Percentiles rank a stretch among this genome's conserved stretches.
These are phyloP conservation scores for Pogonomyrmex barbatus DNA, from an alignment of 1,140 invertebrate genomes.

Conservation along the genomic window DNA sequence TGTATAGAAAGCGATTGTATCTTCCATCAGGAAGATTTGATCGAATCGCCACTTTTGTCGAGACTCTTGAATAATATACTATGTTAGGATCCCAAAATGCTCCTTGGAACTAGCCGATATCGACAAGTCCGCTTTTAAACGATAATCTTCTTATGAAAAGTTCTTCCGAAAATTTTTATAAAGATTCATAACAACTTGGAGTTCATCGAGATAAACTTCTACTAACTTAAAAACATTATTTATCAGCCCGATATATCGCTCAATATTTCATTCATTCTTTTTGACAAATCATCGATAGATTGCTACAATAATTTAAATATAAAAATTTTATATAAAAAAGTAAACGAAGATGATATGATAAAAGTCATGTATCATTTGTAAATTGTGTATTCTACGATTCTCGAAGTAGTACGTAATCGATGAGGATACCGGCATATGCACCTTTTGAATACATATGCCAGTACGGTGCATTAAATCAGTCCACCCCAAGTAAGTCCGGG, in stretches of 20 bases:
- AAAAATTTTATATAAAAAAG: not conserved
- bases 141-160: constrained; percentile 56
- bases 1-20: constrained; percentile 55
- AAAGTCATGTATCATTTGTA: not conserved
- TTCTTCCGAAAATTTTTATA: constrained; percentile 25
- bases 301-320: not conserved
- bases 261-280: not conserved
- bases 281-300: not conserved
- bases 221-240: constrained; percentile 1
- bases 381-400: not conserved
- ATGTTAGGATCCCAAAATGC: constrained; percentile 33
- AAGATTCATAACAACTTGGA: constrained; percentile 25
- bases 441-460: constrained; percentile 4
- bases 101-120: constrained; percentile 27
- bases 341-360: not conserved
- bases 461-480: constrained; percentile 62
- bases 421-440: not conserved
- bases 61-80: constrained; percentile 60
- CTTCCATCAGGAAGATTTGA: constrained; percentile 16
- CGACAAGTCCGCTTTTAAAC: constrained; percentile 28
- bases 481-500: not conserved
- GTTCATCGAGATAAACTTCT: not conserved
- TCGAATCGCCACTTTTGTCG: constrained; percentile 53
- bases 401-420: not conserved
- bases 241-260: not conserved